Evolutionary conservation across 2,888 invertebrate genomes (phyloP).

Genomic region (Xestobium rufovillosum): DNA sequence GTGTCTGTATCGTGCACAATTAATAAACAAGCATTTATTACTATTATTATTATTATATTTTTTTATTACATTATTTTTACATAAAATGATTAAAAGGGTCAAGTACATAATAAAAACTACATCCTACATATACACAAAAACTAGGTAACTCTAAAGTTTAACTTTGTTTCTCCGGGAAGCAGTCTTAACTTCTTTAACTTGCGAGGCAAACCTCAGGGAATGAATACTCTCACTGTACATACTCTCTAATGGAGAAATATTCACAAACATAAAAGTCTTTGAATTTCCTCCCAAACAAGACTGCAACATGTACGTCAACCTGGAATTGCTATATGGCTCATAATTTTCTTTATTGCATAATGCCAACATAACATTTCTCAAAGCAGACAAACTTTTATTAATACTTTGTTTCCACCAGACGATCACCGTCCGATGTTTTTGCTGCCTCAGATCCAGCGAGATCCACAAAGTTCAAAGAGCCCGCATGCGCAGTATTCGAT

Average conservation of each 20-base stretch:
- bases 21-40: too few relatives aligned
- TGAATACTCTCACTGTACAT: constrained; percentile 80
- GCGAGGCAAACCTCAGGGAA: constrained; percentile 80
- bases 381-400: constrained; percentile 71
- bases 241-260: constrained; percentile 79
- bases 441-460: constrained; percentile 82
- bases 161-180: constrained; percentile 56
- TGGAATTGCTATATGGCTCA: constrained; percentile 84
- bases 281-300: constrained; percentile 86
- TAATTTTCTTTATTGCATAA: constrained; percentile 75
- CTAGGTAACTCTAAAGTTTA: too few relatives aligned
- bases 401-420: constrained; percentile 82
- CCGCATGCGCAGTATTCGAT: constrained; percentile 55
- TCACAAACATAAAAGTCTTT: constrained; percentile 89
- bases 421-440: constrained; percentile 45
- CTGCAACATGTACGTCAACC: constrained; percentile 81
- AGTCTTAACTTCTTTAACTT: constrained; percentile 76
- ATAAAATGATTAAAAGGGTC: too few relatives aligned
- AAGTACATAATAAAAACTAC: too few relatives aligned
- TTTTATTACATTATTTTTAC: too few relatives aligned
- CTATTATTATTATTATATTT: too few relatives aligned
- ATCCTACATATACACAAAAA: too few relatives aligned
- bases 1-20: too few relatives aligned
- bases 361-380: constrained; percentile 76
- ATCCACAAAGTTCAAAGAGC: constrained; percentile 75